A percentile compares a stretch with the other conserved stretches of the same genome.
Evolutionary conservation across 2,797 vertebrate genomes (phyloP).

Genomic region (Pangasius mekongensis): DNA sequence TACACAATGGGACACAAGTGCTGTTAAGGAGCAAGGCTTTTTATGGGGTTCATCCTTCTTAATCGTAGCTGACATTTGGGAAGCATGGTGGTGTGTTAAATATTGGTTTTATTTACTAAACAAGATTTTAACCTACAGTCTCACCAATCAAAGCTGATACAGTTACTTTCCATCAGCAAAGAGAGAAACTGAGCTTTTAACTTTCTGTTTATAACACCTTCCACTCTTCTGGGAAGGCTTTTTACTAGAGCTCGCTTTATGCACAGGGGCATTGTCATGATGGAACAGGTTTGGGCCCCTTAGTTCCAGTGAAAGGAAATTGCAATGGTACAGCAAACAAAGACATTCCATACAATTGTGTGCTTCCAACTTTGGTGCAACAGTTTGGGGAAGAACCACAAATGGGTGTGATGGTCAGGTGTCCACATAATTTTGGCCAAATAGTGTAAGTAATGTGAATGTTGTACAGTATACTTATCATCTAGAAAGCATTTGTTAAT

Average conservation of each 20-base stretch:
- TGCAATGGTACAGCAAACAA: not conserved
- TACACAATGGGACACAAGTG: not conserved
- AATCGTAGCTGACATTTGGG: not conserved
- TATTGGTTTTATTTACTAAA: not conserved
- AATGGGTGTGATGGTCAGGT: not conserved
- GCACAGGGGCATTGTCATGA: not conserved
- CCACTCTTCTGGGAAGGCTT: too few relatives aligned
- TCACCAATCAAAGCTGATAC: not conserved
- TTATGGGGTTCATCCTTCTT: not conserved
- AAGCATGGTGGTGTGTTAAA: not conserved
- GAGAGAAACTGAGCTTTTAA: too few relatives aligned
- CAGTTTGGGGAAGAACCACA: not conserved
- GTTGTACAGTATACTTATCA: not conserved
- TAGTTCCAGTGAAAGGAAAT: not conserved
- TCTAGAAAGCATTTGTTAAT: too few relatives aligned
- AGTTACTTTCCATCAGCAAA: too few relatives aligned
- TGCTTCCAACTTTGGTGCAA: not conserved
- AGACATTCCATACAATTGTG: not conserved
- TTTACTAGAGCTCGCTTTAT: not conserved
- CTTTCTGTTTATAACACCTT: too few relatives aligned
- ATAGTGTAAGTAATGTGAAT: not conserved
- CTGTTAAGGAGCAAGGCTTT: not conserved
- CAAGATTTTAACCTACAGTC: not conserved
- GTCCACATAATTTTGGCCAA: not conserved
- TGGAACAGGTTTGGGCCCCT: not conserved